Evolutionary conservation across 2,888 invertebrate genomes (phyloP), one percentile per base, ranked within the genome.

Genomic region (Patella depressa): DNA sequence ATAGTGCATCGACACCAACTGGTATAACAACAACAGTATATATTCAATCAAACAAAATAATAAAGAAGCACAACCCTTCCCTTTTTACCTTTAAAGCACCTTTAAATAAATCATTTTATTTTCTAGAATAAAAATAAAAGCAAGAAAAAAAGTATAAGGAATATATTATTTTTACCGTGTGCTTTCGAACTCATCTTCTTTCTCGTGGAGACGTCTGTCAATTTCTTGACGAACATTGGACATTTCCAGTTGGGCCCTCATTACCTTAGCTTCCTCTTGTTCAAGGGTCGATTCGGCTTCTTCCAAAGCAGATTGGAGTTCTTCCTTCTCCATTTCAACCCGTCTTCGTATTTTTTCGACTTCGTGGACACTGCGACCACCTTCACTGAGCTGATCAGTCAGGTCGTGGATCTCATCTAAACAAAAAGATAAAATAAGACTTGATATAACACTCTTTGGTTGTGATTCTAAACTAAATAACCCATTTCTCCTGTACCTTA

Each of bases 151-250:
- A 1, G 45, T 45, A 9, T 45, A 9, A 45, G 34, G 34, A 45
- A 45, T 5, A 45, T 45, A 34, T 24, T 45, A 5, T 5, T 45
- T 45, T 19, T 29, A 92, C 92, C 93, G 92, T 76, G 99, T 99
- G 93, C 98, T 98, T 93, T 99, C 98, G 94, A 99, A 99, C 93
- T 99, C 99, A 91, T 99, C 99, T 91, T 99, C 99, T 94, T 99
- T 99, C 95, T 99, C 99, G 92, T 98, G 97, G 93, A 99, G 97
- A 92, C 98, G 96, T 91, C 98, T 96, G 94, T 99, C 99, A 93
- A 99, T 98, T 94, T 99, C 98, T 93, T 98, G 98, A 92, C 98
- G 96, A 90, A 99, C 98, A 93, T 98, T 98, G 90, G 97, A 97
- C 92, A 98, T 94, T 93, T 99, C 98, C 88, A 98, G 95, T 93